A percentile compares a stretch with the other conserved stretches of the same genome.
phyloP scores from a whole-genome alignment of 2,113 vertebrate species.

The Martes martes region DNA sequence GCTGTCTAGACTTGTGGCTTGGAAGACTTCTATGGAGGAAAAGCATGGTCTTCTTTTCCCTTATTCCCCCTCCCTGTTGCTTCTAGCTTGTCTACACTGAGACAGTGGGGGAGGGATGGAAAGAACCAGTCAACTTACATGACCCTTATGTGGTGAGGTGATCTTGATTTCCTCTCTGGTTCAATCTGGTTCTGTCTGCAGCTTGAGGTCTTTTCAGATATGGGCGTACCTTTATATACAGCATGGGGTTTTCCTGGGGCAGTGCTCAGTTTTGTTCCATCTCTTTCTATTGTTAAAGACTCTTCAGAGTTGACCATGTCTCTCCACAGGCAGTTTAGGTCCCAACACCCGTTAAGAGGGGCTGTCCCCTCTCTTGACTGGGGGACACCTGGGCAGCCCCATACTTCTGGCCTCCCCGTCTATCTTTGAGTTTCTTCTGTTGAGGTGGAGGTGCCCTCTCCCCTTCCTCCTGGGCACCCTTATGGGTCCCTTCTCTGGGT shows the following conservation, averaged over 20 bases:
- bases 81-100: not conserved
- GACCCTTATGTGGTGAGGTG: not conserved
- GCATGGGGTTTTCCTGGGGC: not conserved
- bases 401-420: not conserved
- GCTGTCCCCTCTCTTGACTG: not conserved
- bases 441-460: not conserved
- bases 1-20: no score
- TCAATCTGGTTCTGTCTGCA: not conserved
- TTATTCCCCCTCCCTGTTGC: not conserved
- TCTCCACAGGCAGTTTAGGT: not conserved
- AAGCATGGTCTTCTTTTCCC: not conserved
- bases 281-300: not conserved
- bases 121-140: not conserved
- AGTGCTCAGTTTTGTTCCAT: not conserved
- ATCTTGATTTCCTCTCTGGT: not conserved
- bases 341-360: not conserved
- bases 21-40: not conserved
- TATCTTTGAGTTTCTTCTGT: not conserved
- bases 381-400: not conserved
- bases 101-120: not conserved
- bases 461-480: not conserved
- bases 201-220: not conserved
- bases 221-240: not conserved
- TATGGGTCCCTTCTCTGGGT: not conserved
- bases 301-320: not conserved